Percentiles rank a stretch among this genome's conserved stretches.
phyloP scores from a whole-genome alignment of 2,888 invertebrate genomes.

The Trileptium ribeirensis region DNA sequence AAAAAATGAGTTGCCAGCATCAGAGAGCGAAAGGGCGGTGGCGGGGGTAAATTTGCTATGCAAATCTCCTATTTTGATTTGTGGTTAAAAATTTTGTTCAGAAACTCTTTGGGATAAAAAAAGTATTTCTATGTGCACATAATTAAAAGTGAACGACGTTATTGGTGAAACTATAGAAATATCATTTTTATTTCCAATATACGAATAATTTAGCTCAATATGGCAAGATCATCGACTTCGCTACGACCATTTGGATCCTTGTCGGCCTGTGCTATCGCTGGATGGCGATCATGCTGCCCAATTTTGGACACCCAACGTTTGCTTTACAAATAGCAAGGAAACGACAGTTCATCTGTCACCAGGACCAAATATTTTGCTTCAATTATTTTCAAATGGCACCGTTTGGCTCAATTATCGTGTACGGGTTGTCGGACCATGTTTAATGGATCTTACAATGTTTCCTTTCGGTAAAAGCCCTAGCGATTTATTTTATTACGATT shows the following conservation, averaged over 20 bases:
- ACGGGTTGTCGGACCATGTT: slow-evolving; percentile 18
- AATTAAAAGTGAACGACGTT: no score
- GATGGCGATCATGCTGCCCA: neutral
- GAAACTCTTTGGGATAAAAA: no score
- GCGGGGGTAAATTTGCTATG: no score
- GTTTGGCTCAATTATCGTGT: slow-evolving; percentile 25
- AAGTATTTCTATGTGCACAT: no score
- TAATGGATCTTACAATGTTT: slow-evolving; percentile 16
- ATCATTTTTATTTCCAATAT: slow-evolving; percentile 12
- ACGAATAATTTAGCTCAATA: slow-evolving; percentile 22
- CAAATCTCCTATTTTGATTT: no score
- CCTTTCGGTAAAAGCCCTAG: slow-evolving; percentile 18
- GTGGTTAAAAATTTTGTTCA: no score
- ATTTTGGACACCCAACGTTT: slow-evolving; percentile 24
- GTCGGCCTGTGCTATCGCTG: neutral
- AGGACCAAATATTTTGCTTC: slow-evolving; percentile 15
- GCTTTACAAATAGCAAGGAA: slow-evolving; percentile 21
- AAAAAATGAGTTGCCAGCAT: no score
- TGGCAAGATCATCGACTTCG: slow-evolving; percentile 18
- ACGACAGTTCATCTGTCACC: slow-evolving; percentile 20
- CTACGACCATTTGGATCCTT: slow-evolving; percentile 19
- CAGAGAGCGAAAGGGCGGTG: no score
- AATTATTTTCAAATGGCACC: slow-evolving; percentile 20
- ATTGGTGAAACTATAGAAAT: slow-evolving; percentile 19
- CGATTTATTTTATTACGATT: no score